A percentile compares a stretch with the other conserved stretches of the same genome.
These are phyloP conservation scores for Typhlichthys subterraneus DNA, from an alignment of 2,797 vertebrate species.

Conservation along the genomic window DNA sequence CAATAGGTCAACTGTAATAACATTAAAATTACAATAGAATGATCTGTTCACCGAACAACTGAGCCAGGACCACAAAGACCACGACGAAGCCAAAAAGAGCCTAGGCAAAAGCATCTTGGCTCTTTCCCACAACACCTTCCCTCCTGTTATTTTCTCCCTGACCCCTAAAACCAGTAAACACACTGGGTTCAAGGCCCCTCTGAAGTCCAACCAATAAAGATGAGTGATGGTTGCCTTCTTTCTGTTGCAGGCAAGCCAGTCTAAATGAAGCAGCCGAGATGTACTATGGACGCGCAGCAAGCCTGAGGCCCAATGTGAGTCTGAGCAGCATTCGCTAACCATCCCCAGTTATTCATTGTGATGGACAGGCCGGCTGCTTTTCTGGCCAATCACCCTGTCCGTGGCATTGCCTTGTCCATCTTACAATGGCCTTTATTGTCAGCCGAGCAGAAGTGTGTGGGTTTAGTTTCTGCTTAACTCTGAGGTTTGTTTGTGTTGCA, in stretches of 20 bases:
- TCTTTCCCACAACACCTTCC: slow-evolving; percentile 36
- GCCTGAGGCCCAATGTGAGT: slow-evolving; percentile 95
- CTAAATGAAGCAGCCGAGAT: slow-evolving; percentile 95
- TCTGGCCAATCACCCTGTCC: slow-evolving; percentile 24
- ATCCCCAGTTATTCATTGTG: slow-evolving; percentile 37
- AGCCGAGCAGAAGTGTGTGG: slow-evolving; percentile 25
- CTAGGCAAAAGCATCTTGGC: background rate
- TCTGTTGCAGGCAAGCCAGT: slow-evolving; percentile 91
- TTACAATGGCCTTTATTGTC: slow-evolving; percentile 58
- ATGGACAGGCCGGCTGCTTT: slow-evolving; percentile 48
- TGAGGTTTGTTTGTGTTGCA: slow-evolving; percentile 64
- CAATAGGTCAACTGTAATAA: too few relatives aligned
- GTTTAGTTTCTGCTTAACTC: slow-evolving; percentile 37
- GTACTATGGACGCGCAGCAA: slow-evolving; percentile 93
- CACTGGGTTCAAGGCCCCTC: slow-evolving; percentile 58
- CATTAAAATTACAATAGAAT: too few relatives aligned
- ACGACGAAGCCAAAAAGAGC: too few relatives aligned
- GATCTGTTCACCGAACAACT: too few relatives aligned
- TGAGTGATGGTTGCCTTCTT: slow-evolving; percentile 58
- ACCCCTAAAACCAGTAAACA: slow-evolving; percentile 61
- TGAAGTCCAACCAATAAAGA: slow-evolving; percentile 65
- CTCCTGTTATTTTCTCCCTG: slow-evolving; percentile 59
- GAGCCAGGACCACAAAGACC: too few relatives aligned
- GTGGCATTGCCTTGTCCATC: slow-evolving; percentile 24
- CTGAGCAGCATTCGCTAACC: slow-evolving; percentile 40